Conservation (phyloP, 2,113 vertebrate species). For the Penelope pileata region DNA sequence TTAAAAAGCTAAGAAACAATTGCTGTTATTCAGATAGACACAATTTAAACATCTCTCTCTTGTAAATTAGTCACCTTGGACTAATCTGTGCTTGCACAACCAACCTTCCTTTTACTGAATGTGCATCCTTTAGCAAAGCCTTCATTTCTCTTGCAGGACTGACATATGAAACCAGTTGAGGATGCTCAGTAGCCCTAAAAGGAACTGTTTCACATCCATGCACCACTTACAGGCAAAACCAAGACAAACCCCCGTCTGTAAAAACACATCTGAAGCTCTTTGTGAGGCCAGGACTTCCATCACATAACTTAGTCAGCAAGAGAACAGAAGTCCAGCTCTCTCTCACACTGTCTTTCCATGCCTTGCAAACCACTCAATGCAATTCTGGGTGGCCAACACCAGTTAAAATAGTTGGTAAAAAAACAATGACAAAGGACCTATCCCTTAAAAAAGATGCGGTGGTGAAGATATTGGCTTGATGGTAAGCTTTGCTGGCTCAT, state of each 20-base stretch:
- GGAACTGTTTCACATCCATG: background rate
- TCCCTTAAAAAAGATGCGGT: conserved; percentile 43
- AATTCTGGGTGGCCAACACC: background rate
- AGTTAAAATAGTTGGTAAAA: conserved; percentile 20
- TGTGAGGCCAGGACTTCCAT: background rate
- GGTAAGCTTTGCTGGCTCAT: conserved; percentile 18
- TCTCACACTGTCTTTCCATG: background rate
- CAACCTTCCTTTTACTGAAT: background rate
- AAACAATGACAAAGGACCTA: conserved; percentile 23
- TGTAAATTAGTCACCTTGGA: background rate
- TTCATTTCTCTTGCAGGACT: background rate
- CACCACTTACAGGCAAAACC: background rate
- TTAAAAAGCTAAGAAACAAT: background rate
- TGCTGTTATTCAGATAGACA: background rate
- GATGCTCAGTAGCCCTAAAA: background rate
- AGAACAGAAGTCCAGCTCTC: background rate
- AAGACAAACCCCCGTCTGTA: background rate
- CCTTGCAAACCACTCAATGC: background rate
- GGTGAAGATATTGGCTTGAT: conserved; percentile 33
- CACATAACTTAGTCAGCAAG: background rate
- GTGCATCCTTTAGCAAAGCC: background rate
- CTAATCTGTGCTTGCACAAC: background rate
- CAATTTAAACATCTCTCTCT: background rate
- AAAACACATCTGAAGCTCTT: background rate
- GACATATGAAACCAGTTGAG: background rate